A percentile compares a stretch with the other conserved stretches of the same genome.
phyloP scores from a whole-genome alignment of 2,113 vertebrate species.

The Aleadryas rufinucha region DNA sequence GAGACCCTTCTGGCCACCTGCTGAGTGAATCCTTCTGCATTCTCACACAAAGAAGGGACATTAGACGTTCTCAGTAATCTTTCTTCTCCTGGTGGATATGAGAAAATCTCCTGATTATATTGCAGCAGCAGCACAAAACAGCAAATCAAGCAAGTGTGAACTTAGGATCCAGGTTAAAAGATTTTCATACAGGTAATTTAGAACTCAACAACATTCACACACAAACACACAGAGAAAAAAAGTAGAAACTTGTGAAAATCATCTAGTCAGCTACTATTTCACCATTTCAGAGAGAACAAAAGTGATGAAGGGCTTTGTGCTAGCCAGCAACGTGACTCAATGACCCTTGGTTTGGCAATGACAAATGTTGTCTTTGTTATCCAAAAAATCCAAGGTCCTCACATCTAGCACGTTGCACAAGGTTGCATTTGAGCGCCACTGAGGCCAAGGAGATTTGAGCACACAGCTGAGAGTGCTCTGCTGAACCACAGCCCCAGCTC shows the following conservation, averaged over 20 bases:
- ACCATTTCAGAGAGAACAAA: neutral
- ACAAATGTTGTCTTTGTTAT: neutral
- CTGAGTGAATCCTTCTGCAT: neutral
- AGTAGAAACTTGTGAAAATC: neutral
- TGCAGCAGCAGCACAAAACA: neutral
- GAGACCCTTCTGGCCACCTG: neutral
- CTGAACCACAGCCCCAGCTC: neutral
- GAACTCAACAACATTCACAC: neutral
- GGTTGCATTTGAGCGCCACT: neutral
- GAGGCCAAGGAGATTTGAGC: conserved; percentile 7
- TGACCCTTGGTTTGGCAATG: neutral
- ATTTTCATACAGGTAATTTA: neutral
- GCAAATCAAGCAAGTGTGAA: neutral
- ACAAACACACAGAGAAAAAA: neutral
- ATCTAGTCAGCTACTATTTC: neutral
- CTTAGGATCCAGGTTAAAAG: neutral
- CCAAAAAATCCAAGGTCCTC: conserved; percentile 9
- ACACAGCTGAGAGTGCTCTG: neutral
- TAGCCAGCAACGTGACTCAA: neutral
- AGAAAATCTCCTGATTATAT: neutral
- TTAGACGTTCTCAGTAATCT: neutral
- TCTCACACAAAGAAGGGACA: neutral
- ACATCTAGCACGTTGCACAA: neutral
- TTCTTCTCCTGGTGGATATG: neutral
- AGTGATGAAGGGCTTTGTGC: neutral